These are phyloP conservation scores for Anthopleura sola DNA, from an alignment of 64 coral and sea anemone genomes.

Conservation along the genomic window DNA sequence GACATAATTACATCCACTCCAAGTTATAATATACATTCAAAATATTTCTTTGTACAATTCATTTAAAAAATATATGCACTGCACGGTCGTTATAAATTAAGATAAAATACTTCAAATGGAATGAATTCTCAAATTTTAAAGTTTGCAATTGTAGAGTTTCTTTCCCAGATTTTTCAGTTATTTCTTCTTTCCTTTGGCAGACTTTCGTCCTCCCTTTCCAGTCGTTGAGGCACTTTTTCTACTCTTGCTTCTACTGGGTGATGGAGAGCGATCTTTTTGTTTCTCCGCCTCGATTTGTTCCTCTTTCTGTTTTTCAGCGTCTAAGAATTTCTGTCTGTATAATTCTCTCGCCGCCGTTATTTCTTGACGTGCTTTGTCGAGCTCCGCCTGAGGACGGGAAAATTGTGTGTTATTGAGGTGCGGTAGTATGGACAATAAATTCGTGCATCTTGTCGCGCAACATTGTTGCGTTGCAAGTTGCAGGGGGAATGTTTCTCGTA, in stretches of 20 bases:
- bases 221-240: slow-evolving; percentile 79
- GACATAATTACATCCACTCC: not conserved
- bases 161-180: not conserved
- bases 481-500: no score
- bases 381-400: slow-evolving; percentile 31
- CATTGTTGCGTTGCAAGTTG: no score
- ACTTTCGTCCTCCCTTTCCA: slow-evolving; percentile 73
- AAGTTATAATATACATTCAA: not conserved
- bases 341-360: slow-evolving; percentile 79
- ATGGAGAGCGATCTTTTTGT: slow-evolving; percentile 77
- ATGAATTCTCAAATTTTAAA: not conserved
- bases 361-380: slow-evolving; percentile 85
- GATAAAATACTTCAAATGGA: not conserved
- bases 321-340: slow-evolving; percentile 93
- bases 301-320: slow-evolving; percentile 85
- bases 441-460: no score
- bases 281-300: slow-evolving; percentile 68
- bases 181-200: slow-evolving; percentile 87
- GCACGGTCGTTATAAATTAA: not conserved
- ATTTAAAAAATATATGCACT: not conserved
- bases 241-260: slow-evolving; percentile 77
- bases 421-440: no score
- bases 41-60: not conserved
- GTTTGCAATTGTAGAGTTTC: not conserved
- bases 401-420: not conserved